A percentile compares a stretch with the other conserved stretches of the same genome.
Evolutionary conservation across 2,113 vertebrate genomes (phyloP).

Genomic region (Tetrao urogallus): DNA sequence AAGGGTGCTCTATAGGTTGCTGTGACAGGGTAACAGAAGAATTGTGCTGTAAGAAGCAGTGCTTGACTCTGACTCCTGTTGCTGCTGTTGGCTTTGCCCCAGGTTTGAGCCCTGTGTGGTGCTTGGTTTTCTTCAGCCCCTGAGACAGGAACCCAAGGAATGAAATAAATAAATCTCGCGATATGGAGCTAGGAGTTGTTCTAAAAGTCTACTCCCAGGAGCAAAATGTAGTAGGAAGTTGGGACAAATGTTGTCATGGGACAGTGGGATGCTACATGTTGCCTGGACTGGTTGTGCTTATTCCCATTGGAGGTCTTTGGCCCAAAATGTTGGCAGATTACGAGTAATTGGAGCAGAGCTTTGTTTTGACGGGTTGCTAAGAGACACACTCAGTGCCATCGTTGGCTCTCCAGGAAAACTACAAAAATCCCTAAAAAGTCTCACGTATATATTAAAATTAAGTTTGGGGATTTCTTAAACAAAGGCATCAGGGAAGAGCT

Average conservation of each 20-base stretch:
- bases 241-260: neutral
- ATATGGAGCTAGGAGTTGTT: neutral
- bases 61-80: neutral
- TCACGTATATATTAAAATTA: neutral
- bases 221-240: neutral
- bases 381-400: neutral
- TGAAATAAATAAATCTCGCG: neutral
- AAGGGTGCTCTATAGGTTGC: neutral
- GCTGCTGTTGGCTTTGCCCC: neutral
- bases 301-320: neutral
- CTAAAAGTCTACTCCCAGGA: neutral
- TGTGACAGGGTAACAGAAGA: neutral
- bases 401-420: neutral
- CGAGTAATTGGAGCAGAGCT: neutral
- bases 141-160: neutral
- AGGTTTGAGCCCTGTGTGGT: accelerated
- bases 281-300: neutral
- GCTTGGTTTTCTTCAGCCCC: neutral
- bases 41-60: neutral
- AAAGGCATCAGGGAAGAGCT: neutral
- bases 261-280: neutral
- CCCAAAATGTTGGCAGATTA: neutral
- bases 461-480: neutral
- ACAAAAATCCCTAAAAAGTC: neutral
- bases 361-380: neutral